Conservation (phyloP, 2,888 invertebrate species). For the Plebejus melissa region DNA sequence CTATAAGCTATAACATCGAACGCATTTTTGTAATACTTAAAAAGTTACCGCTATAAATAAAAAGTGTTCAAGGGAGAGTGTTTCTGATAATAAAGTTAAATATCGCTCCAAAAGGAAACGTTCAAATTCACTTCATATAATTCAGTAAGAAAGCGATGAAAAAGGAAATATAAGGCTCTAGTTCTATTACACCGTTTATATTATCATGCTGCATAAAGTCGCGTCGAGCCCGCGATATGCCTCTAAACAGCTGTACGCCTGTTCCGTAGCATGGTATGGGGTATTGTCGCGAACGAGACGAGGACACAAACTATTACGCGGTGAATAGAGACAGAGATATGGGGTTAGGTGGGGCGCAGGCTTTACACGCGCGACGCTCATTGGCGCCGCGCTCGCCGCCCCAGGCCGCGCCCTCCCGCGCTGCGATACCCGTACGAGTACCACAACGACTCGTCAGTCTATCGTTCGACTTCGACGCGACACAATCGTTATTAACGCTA, state of each 20-base stretch:
- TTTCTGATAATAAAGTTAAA: constrained; percentile 6
- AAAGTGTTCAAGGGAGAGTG: background rate
- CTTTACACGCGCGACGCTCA: constrained; percentile 50
- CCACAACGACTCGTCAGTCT: constrained; percentile 61
- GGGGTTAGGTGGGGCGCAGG: constrained; percentile 63
- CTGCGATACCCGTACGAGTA: constrained; percentile 53
- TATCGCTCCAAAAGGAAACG: constrained; percentile 29
- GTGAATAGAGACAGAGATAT: constrained; percentile 46
- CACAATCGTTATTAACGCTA: constrained; percentile 57
- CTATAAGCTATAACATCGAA: background rate
- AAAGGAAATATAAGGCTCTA: constrained; percentile 41
- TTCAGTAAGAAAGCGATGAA: constrained; percentile 40
- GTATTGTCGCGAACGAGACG: constrained; percentile 54
- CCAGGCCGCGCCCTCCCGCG: constrained; percentile 59
- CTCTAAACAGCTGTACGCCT: constrained; percentile 67
- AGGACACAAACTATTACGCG: constrained; percentile 43
- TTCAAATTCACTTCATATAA: constrained; percentile 36
- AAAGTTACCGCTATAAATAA: background rate
- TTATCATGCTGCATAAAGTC: constrained; percentile 56
- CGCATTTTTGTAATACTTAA: background rate
- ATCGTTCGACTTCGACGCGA: constrained; percentile 71
- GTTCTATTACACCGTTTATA: constrained; percentile 59
- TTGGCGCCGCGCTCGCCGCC: constrained; percentile 60
- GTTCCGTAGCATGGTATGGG: constrained; percentile 54
- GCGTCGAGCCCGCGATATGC: constrained; percentile 57